Evolutionary conservation across 1,140 invertebrate species (phyloP).

Genomic region (Holotrichia oblita): DNA sequence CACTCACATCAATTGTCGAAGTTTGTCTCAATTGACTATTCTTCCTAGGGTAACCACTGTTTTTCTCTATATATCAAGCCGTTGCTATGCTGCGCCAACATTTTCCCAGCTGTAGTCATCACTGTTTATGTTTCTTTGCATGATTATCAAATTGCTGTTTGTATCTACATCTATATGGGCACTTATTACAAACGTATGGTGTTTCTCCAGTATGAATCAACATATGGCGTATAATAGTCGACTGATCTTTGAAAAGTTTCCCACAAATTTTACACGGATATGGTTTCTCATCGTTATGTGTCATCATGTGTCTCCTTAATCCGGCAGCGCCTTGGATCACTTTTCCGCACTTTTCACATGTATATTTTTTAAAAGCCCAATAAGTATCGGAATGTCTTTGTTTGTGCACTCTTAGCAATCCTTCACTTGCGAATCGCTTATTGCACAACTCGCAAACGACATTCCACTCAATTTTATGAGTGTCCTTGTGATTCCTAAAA

Average conservation of each 20-base stretch:
- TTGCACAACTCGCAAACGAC: not conserved
- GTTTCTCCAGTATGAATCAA: too few relatives aligned
- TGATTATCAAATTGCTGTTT: too few relatives aligned
- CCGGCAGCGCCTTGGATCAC: not conserved
- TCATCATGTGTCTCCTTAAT: not conserved
- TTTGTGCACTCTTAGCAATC: not conserved
- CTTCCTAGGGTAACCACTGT: too few relatives aligned
- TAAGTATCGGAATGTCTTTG: not conserved
- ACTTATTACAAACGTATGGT: not conserved
- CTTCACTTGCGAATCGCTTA: too few relatives aligned
- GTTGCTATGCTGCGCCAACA: not conserved
- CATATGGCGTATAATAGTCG: not conserved
- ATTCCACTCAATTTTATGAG: not conserved
- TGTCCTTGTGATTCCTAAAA: not conserved
- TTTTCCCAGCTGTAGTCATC: not conserved
- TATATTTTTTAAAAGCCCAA: not conserved
- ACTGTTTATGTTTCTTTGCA: not conserved
- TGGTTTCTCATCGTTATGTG: not conserved
- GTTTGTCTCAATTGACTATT: too few relatives aligned
- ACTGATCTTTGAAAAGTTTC: not conserved
- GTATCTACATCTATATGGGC: not conserved
- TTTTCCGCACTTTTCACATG: not conserved
- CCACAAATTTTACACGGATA: constrained; percentile 19
- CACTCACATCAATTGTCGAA: too few relatives aligned
- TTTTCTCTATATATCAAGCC: not conserved